Percentiles rank a stretch among this genome's conserved stretches.
These are phyloP conservation scores for Orius insidiosus DNA, from an alignment of 1,140 invertebrate genomes.

Conservation along the genomic window DNA sequence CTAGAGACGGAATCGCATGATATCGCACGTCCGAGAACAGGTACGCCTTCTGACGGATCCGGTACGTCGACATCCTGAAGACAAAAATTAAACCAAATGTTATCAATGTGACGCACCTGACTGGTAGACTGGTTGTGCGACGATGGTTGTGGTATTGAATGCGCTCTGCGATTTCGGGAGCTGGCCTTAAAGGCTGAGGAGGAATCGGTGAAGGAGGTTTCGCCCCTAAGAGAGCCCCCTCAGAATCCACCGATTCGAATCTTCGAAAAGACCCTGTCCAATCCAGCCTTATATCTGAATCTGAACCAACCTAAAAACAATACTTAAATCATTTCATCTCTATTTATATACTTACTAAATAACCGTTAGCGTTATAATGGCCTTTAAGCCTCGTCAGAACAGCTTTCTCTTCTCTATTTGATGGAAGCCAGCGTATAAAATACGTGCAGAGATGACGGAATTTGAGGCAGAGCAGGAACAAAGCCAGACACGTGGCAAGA, in stretches of 20 bases:
- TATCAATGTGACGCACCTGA: too few species aligned
- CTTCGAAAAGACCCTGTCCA: constrained; percentile 43
- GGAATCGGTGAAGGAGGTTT: constrained; percentile 25
- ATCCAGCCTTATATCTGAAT: constrained; percentile 45
- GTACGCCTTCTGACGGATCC: constrained; percentile 15
- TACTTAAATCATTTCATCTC: background rate
- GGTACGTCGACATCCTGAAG: too few species aligned
- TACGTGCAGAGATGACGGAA: constrained; percentile 33
- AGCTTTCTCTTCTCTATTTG: constrained; percentile 41
- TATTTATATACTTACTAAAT: constrained; percentile 34
- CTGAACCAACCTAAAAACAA: constrained; percentile 40
- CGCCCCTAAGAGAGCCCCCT: constrained; percentile 19
- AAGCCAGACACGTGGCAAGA: constrained; percentile 8
- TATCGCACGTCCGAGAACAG: constrained; percentile 41
- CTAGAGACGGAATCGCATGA: constrained; percentile 71
- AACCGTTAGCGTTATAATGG: constrained; percentile 41
- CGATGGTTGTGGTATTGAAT: too few species aligned
- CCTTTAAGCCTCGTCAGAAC: constrained; percentile 33
- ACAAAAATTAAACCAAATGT: too few species aligned
- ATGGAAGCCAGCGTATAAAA: constrained; percentile 35
- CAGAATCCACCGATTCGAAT: constrained; percentile 42
- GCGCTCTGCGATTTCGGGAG: constrained; percentile 23
- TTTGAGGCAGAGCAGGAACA: constrained; percentile 30
- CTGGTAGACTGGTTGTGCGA: too few species aligned
- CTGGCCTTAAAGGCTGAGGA: constrained; percentile 35